A percentile compares a stretch with the other conserved stretches of the same genome.
Evolutionary conservation across 35 echinoderm and acorn worm genomes (phyloP).

Genomic region (Heliocidaris erythrogramma): DNA sequence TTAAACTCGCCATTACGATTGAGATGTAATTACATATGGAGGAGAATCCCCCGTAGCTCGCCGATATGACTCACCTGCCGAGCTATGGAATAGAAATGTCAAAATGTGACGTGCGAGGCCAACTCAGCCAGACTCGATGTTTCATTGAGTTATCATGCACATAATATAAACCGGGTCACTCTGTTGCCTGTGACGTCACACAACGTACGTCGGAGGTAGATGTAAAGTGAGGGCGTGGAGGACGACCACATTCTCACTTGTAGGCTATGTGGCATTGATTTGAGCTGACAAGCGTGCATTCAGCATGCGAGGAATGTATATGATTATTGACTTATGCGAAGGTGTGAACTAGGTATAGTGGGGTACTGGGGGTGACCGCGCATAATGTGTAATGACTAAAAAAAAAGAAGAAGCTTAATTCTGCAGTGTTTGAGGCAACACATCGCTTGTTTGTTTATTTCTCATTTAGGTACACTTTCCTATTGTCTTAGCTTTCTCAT

Average conservation of each 20-base stretch:
- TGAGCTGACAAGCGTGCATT: not conserved
- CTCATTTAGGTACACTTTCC: too few species aligned
- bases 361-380: not conserved
- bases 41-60: not conserved
- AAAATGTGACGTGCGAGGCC: not conserved
- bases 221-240: not conserved
- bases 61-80: slow-evolving; percentile 20
- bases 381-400: not conserved
- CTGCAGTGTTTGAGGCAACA: too few species aligned
- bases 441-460: too few species aligned
- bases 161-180: not conserved
- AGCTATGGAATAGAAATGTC: not conserved
- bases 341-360: not conserved
- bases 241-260: not conserved
- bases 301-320: not conserved
- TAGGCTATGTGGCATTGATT: not conserved
- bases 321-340: slow-evolving; percentile 1
- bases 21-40: not conserved
- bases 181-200: not conserved
- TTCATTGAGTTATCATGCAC: slow-evolving; percentile 5
- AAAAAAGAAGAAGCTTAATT: too few species aligned
- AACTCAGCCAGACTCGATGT: not conserved
- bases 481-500: not conserved
- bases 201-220: not conserved
- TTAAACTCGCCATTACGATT: not conserved